A percentile compares a stretch with the other conserved stretches of the same genome.
These are phyloP conservation scores for Teinopalpus imperialis DNA, from an alignment of 2,888 invertebrate genomes.

Conservation along the genomic window DNA sequence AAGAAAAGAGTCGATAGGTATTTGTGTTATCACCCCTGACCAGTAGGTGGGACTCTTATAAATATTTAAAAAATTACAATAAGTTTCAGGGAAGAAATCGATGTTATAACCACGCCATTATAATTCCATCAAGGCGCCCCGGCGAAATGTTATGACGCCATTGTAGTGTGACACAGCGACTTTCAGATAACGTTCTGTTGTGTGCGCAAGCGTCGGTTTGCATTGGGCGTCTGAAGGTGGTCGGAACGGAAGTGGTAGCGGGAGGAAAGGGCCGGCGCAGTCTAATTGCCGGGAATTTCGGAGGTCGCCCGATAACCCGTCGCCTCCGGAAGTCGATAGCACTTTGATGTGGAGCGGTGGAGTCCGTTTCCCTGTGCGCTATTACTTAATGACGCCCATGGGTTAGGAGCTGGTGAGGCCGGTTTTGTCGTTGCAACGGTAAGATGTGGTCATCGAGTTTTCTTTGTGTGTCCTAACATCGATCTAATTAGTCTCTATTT, in stretches of 20 bases:
- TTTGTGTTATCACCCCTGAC: no score
- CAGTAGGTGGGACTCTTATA: no score
- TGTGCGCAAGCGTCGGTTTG: conserved; percentile 35
- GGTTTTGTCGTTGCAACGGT: no score
- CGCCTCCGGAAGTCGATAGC: conserved; percentile 74
- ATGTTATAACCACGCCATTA: conserved; percentile 5
- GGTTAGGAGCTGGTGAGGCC: no score
- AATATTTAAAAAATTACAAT: no score
- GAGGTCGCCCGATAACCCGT: conserved; percentile 76
- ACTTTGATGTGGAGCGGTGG: conserved; percentile 71
- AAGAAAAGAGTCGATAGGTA: no score
- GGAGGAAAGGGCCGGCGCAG: conserved; percentile 53
- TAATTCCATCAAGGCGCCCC: conserved; percentile 13
- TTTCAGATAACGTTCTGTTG: conserved; percentile 28
- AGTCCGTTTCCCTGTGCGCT: conserved; percentile 54
- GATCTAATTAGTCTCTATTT: no score
- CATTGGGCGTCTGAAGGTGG: conserved; percentile 38
- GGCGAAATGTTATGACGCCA: conserved; percentile 6
- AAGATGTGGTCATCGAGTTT: no score
- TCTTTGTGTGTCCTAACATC: no score
- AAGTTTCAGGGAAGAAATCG: conserved; percentile 9
- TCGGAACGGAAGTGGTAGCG: conserved; percentile 49
- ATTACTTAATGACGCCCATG: conserved; percentile 25
- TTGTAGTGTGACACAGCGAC: conserved; percentile 17
- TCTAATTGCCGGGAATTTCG: conserved; percentile 75